Evolutionary conservation across 2,113 vertebrate species (phyloP).

Genomic region (Bubo scandiacus): DNA sequence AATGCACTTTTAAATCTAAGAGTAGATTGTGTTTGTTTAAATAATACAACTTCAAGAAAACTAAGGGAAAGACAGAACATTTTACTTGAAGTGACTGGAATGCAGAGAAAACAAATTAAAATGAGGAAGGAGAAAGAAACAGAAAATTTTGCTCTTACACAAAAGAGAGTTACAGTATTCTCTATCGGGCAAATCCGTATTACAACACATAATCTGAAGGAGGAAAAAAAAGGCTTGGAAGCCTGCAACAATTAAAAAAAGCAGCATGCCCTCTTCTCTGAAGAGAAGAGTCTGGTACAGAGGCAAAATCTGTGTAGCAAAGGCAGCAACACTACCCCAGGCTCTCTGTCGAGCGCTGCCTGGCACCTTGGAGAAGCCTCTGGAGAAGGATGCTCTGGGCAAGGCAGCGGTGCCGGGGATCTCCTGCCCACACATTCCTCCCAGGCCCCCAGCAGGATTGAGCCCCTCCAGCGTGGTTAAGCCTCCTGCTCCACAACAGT

Average conservation of each 20-base stretch:
- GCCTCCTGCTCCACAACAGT: not conserved
- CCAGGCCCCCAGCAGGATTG: not conserved
- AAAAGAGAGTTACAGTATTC: not conserved
- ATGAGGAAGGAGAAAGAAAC: not conserved
- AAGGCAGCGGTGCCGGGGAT: not conserved
- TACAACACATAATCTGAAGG: not conserved
- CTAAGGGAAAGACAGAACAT: accelerated
- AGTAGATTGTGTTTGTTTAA: not conserved
- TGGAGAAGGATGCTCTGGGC: not conserved
- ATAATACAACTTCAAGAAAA: not conserved
- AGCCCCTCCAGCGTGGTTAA: not conserved
- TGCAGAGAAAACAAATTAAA: not conserved
- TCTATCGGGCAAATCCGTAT: not conserved
- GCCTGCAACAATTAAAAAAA: not conserved
- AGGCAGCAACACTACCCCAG: not conserved
- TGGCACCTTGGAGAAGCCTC: accelerated
- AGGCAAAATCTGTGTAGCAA: not conserved
- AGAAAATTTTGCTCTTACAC: not conserved
- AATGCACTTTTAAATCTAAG: not conserved
- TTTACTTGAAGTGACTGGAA: not conserved
- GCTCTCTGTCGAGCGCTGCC: not conserved
- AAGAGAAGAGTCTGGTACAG: not conserved
- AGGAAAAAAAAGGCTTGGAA: not conserved
- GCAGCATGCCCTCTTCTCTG: not conserved
- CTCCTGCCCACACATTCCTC: not conserved